Evolutionary conservation across 2,797 vertebrate genomes (phyloP).

Genomic region (Cyprinella venusta): DNA sequence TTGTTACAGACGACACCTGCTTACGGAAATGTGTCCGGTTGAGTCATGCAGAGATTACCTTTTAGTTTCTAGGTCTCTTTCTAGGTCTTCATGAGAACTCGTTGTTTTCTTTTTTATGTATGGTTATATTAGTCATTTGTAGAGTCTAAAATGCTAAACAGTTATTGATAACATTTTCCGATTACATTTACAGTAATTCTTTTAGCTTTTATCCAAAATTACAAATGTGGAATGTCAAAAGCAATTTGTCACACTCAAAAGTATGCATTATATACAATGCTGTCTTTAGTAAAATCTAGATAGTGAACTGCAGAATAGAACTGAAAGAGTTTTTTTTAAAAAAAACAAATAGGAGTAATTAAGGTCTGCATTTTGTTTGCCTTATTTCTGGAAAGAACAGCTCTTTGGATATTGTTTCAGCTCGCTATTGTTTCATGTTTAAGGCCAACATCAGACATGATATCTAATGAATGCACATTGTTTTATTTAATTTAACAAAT

Average conservation of each 20-base stretch:
- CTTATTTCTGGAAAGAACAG: too few species aligned
- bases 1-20: slow-evolving; percentile 20
- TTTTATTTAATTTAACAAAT: too few species aligned
- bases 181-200: not conserved
- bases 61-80: not conserved
- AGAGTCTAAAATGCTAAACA: not conserved
- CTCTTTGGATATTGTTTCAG: too few species aligned
- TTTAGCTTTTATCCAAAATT: not conserved
- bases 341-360: not conserved
- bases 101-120: not conserved
- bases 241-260: not conserved
- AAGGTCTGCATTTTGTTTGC: not conserved
- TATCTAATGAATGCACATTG: too few species aligned
- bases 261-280: not conserved
- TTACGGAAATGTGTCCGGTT: not conserved
- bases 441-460: too few species aligned
- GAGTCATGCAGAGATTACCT: not conserved
- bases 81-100: not conserved
- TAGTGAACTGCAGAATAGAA: not conserved
- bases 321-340: not conserved
- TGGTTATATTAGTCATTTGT: slow-evolving; percentile 1
- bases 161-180: slow-evolving; percentile 4
- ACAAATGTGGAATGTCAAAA: too few species aligned
- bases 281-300: not conserved
- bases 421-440: too few species aligned